Base-by-base conservation (phyloP, 2,113 vertebrate species). In the Emydura subglobosa region DNA sequence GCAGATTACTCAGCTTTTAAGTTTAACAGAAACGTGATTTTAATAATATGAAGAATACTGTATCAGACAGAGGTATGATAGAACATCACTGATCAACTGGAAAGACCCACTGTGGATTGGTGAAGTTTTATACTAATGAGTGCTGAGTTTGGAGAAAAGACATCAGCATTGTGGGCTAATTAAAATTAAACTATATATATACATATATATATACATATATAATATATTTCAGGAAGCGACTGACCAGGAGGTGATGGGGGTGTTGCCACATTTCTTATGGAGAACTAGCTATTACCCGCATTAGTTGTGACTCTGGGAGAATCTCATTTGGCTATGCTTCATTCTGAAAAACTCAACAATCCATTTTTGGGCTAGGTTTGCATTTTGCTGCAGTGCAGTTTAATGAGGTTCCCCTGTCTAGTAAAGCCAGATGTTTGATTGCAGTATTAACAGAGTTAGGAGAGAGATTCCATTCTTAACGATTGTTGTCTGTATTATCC, bases 381-480 rank as follows among this genome's bases (percentile, higher is more conserved):
- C 17, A 27, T 79, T 82, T 42, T 96, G 88, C 39, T 89, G 44
- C 88, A 85, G 57, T 85, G 44, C 21, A 83, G 50, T 17, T 80
- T 93, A 9, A 85, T 83, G 82, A 51, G 21, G 51, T 95, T 95
- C 94, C 85, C 76, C 29, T 83, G 78, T 68, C 91, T 95, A 88
- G 47, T 61, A 90, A 97, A 94, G 51, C 12, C 91, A 16, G 6
- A 5, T n/a, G 80, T 54, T 88, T 88, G 13, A 54, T 76, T 91
- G 31, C 91, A 81, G 12, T 74, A 57, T 72, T 94, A 87, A 1
- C 91, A 90, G n/a, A 51, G 42, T 85, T 19, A 83, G 50, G 24
- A 79, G 54, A 22, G 19, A 91, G 44, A 68, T 92, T 90, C 81
- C 25, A 7, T 59, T 44, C 42, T 83, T 44, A 83, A 76, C 31